Percentiles rank a stretch among this genome's conserved stretches.
Evolutionary conservation across 2,113 vertebrate genomes (phyloP).

Genomic region (Petroica traversi): DNA sequence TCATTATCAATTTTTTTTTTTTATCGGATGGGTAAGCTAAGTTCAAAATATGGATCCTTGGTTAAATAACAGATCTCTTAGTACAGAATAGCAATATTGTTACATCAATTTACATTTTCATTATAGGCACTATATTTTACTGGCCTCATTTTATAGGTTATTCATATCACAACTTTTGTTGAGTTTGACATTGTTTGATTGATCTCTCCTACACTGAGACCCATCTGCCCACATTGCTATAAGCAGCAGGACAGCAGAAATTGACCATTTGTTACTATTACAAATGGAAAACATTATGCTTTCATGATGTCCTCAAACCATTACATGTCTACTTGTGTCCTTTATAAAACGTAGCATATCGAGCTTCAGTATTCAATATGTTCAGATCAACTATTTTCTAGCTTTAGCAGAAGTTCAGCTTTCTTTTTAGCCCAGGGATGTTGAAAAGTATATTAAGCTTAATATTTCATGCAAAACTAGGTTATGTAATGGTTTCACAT

Average conservation of each 20-base stretch:
- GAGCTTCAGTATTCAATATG: not conserved
- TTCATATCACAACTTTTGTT: not conserved
- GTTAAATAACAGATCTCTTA: not conserved
- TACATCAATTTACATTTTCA: not conserved
- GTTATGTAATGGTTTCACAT: not conserved
- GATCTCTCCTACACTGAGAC: not conserved
- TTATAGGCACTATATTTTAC: not conserved
- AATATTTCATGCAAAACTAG: not conserved
- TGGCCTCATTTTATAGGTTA: not conserved
- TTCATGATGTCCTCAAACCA: not conserved
- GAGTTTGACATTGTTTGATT: not conserved
- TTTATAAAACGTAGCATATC: rapidly evolving
- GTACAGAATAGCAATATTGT: not conserved
- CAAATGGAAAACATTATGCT: not conserved
- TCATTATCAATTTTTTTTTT: not conserved
- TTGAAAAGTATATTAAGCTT: not conserved
- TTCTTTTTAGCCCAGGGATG: not conserved
- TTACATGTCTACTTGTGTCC: not conserved
- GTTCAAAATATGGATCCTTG: not conserved
- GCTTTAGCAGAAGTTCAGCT: not conserved
- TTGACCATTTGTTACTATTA: not conserved
- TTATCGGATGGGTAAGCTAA: not conserved
- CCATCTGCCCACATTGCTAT: not conserved
- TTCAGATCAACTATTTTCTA: not conserved
- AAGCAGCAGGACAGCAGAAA: not conserved